A percentile compares a stretch with the other conserved stretches of the same genome.
phyloP scores from a whole-genome alignment of 1,140 invertebrate genomes.

The Metaphire vulgaris region DNA sequence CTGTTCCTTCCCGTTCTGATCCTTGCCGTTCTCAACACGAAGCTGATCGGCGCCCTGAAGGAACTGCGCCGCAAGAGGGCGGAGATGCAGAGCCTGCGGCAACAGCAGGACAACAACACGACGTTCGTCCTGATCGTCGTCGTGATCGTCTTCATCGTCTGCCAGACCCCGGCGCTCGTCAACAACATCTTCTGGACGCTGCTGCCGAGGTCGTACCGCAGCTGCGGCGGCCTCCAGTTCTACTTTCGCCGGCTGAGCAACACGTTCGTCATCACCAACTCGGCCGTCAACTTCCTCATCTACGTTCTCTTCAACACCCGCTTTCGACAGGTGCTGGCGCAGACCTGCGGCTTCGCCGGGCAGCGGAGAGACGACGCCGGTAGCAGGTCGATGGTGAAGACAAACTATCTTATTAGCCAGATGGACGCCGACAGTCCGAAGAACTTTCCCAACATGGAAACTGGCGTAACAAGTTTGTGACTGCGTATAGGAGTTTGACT shows the following conservation, averaged over 20 bases:
- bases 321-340: conserved; percentile 16
- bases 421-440: neutral
- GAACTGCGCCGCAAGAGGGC: conserved; percentile 21
- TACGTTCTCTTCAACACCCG: too few relatives aligned
- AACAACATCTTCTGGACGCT: conserved; percentile 25
- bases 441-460: neutral
- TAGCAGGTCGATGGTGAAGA: neutral
- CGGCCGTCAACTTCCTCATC: too few relatives aligned
- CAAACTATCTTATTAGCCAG: neutral
- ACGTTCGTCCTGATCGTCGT: too few relatives aligned
- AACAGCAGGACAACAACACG: conserved; percentile 30
- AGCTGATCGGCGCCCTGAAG: conserved; percentile 26
- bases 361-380: neutral
- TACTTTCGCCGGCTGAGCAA: conserved; percentile 23
- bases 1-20: conserved; percentile 23
- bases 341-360: neutral
- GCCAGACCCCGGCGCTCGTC: conserved; percentile 26
- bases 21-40: conserved; percentile 28
- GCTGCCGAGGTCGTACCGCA: neutral
- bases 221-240: conserved; percentile 29
- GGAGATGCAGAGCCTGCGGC: conserved; percentile 29
- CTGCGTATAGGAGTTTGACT: too few relatives aligned
- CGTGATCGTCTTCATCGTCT: conserved; percentile 29
- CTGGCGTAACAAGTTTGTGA: neutral
- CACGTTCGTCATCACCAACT: conserved; percentile 24